phyloP scores from a whole-genome alignment of 2,113 vertebrate species.

The Dryoscopus gambensis region DNA sequence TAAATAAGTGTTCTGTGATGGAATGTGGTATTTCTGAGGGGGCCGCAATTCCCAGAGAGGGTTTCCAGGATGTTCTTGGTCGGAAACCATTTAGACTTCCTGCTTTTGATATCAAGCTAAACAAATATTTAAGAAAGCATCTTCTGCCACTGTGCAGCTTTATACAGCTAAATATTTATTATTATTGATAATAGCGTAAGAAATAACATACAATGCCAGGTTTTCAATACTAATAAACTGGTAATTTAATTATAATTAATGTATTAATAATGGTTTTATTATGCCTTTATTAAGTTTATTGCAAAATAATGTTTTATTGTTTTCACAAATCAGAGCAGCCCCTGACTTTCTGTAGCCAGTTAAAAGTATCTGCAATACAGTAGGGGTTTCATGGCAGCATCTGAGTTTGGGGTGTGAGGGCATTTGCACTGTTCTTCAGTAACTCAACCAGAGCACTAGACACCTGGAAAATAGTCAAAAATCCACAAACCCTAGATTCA shows the following conservation, averaged over 20 bases:
- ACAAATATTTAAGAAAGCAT: neutral
- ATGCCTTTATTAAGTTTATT: neutral
- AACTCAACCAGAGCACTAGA: neutral
- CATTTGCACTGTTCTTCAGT: neutral
- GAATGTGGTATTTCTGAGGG: neutral
- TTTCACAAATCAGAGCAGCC: neutral
- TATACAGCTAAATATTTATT: neutral
- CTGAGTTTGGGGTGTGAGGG: neutral
- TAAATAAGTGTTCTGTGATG: conserved; percentile 12
- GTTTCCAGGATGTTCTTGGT: conserved; percentile 21
- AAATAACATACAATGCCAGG: neutral
- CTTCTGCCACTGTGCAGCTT: neutral
- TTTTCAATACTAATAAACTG: neutral
- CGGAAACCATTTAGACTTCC: conserved; percentile 10
- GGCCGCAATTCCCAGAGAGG: neutral
- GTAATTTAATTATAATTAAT: neutral
- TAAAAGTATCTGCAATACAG: neutral
- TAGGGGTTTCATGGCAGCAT: neutral
- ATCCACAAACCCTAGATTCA: neutral
- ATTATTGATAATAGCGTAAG: neutral
- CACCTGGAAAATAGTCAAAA: neutral
- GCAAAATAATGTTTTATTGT: neutral
- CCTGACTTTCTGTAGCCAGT: neutral
- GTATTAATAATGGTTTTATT: neutral
- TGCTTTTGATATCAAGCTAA: conserved; percentile 38